Evolutionary conservation across 1,140 invertebrate species (phyloP), one percentile per base, ranked within the genome.

Genomic region (Homarus americanus): DNA sequence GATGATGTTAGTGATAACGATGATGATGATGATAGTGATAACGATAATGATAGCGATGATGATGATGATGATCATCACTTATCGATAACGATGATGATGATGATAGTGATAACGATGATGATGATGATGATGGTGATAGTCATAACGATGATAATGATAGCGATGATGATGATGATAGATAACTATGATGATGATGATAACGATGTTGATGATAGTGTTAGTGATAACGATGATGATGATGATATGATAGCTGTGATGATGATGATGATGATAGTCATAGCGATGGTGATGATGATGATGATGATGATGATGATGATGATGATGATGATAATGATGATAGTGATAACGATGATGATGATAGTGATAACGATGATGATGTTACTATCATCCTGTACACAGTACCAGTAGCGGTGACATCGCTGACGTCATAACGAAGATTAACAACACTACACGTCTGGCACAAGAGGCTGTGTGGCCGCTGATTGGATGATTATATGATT

Each of bases 21-120:
- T 82, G n/a, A 82, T 82, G n/a, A 58, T 82, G 58, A 32, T 82
- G n/a, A 82, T 82, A 82, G 58, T 82, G n/a, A 82, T 53, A 53
- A 82, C 36, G 41, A 82, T 82, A 82, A 82, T 82, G n/a, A 82
- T 82, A 82, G 58, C 58, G 58, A 82, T 82, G 41, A 63, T 63
- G 58, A 82, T 82, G 58, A 82, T 82, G 58, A 82, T 82, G 36
- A 82, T 82, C 49, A 82, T 82, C n/a, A n/a, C n/a, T n/a, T n/a
- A n/a, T n/a, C n/a, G 41, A 82, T 82, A 82, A 82, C 58, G 41
- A 82, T 82, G 58, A 82, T 82, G 58, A 82, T 82, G 41, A 82
- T 82, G 58, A 82, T 82, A 53, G 41, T 82, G n/a, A 53, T 82
- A 28, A 82, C n/a, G 28, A 5, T 82, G n/a, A 82, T 82, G 58